phyloP scores from a whole-genome alignment of 2,888 invertebrate species.

The Allygus modestus region DNA sequence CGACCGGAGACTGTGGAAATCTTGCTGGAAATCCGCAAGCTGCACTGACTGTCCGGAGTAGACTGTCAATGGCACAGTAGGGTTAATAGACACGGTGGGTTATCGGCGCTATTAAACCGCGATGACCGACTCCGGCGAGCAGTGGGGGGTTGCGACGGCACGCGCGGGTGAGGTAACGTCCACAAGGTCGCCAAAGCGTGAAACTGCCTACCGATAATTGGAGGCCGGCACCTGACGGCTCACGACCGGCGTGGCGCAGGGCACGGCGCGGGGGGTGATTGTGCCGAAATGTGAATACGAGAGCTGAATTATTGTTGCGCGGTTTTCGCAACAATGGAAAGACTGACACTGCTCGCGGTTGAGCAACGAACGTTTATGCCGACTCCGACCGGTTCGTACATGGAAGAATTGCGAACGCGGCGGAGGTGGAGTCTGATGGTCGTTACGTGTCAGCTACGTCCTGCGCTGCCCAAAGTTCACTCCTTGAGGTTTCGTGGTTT shows the following conservation, averaged over 20 bases:
- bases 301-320: constrained; percentile 36
- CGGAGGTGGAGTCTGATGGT: background rate
- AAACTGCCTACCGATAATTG: constrained; percentile 1
- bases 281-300: constrained; percentile 45
- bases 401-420: background rate
- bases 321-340: constrained; percentile 43
- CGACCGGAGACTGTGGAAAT: background rate
- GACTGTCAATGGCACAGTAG: background rate
- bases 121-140: background rate
- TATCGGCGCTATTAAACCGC: background rate
- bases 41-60: background rate
- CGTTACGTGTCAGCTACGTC: background rate
- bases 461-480: background rate
- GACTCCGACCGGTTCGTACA: background rate
- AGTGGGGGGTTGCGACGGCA: background rate
- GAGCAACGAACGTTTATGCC: constrained; percentile 7
- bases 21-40: background rate
- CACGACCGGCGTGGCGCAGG: background rate
- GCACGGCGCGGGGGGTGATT: background rate
- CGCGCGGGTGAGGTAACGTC: constrained; percentile 19
- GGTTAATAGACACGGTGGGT: constrained; percentile 26
- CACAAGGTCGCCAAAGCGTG: background rate
- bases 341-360: constrained; percentile 29
- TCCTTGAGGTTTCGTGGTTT: no score
- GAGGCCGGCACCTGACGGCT: background rate